A percentile compares a stretch with the other conserved stretches of the same genome.
Conservation (phyloP, 2,888 invertebrate genomes). For the Mellilla xanthometata region DNA sequence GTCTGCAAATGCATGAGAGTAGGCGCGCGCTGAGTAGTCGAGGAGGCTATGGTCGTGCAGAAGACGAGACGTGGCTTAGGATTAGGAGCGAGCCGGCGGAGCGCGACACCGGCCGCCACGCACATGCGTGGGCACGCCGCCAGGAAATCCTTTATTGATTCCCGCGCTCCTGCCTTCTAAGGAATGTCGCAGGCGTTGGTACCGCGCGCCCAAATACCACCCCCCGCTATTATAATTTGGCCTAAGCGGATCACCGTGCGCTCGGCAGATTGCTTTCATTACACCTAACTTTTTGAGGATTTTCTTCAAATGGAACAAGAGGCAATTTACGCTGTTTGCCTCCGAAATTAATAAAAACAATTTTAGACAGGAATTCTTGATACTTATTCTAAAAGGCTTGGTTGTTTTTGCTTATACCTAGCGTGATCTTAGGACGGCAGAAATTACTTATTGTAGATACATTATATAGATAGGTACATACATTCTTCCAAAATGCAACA, state of each 20-base stretch:
- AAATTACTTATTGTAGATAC: no score
- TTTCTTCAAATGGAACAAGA: conserved; percentile 33
- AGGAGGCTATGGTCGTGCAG: conserved; percentile 14
- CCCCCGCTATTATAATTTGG: conserved; percentile 64
- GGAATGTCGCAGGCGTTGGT: conserved; percentile 77
- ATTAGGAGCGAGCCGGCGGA: conserved; percentile 17
- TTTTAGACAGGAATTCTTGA: no score
- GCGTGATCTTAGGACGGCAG: no score
- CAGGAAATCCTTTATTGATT: conserved; percentile 83
- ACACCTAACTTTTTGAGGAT: conserved; percentile 43
- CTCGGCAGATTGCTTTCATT: conserved; percentile 51
- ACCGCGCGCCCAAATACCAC: conserved; percentile 69
- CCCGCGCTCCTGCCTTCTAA: conserved; percentile 78
- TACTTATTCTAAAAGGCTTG: no score
- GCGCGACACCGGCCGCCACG: conserved; percentile 58
- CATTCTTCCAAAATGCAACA: no score
- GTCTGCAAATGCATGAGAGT: neutral
- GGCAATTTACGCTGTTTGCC: conserved; percentile 30
- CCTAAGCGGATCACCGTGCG: conserved; percentile 62
- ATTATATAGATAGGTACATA: no score
- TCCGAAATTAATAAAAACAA: conserved; percentile 27
- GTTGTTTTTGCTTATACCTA: no score
- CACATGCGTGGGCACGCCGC: conserved; percentile 81
- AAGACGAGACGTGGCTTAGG: conserved; percentile 9
- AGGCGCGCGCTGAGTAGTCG: neutral